Evolutionary conservation across 2,888 invertebrate genomes (phyloP).

Genomic region (Campopleginae sp.): DNA sequence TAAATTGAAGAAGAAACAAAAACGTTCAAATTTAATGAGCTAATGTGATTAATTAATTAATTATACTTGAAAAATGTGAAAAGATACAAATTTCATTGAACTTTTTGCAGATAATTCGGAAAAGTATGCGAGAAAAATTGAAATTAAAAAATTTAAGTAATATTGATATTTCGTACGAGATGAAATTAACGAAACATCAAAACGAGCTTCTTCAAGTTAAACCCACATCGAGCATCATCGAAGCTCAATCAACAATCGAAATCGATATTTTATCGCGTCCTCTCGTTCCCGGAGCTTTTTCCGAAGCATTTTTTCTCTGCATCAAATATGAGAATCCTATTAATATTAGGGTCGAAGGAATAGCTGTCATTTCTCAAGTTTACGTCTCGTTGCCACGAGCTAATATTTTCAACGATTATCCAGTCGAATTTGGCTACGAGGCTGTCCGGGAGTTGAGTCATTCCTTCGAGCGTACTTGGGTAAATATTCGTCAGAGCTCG

Average conservation of each 20-base stretch:
- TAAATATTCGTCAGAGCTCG: slow-evolving; percentile 26
- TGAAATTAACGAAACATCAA: slow-evolving; percentile 81
- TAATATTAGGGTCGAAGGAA: slow-evolving; percentile 86
- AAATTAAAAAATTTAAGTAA: slow-evolving; percentile 85
- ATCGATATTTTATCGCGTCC: slow-evolving; percentile 85
- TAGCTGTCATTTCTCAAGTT: slow-evolving; percentile 87
- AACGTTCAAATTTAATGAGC: neutral
- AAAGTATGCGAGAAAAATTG: slow-evolving; percentile 77
- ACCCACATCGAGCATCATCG: slow-evolving; percentile 49
- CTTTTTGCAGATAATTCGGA: slow-evolving; percentile 81
- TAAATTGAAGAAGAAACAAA: neutral
- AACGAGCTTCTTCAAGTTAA: slow-evolving; percentile 40
- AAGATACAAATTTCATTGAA: too few species aligned
- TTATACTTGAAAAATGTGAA: neutral
- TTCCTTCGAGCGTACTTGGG: slow-evolving; percentile 30
- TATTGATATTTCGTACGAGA: slow-evolving; percentile 84
- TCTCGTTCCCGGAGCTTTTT: slow-evolving; percentile 86
- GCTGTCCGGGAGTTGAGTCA: slow-evolving; percentile 82
- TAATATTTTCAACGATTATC: slow-evolving; percentile 77
- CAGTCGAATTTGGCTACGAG: slow-evolving; percentile 84
- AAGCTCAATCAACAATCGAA: slow-evolving; percentile 34
- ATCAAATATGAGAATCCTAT: slow-evolving; percentile 82
- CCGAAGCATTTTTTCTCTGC: slow-evolving; percentile 82
- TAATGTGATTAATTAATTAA: too few species aligned
- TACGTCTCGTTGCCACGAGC: slow-evolving; percentile 85